A percentile compares a stretch with the other conserved stretches of the same genome.
Conservation (phyloP, 2,888 invertebrate genomes). For the Drosophila cognata region DNA sequence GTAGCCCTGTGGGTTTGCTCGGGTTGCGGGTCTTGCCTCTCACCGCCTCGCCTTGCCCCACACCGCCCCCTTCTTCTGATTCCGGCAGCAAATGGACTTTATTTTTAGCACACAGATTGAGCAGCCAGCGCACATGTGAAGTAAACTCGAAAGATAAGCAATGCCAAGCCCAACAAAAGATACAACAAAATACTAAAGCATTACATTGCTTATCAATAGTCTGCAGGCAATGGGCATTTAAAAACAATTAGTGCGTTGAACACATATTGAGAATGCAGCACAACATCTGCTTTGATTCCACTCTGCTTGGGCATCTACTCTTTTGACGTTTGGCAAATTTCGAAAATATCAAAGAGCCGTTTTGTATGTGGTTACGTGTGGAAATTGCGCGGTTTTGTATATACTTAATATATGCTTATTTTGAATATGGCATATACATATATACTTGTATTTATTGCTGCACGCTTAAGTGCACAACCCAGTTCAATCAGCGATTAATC, state of each 20-base stretch:
- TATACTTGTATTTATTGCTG: conserved; percentile 5
- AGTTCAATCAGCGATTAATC: conserved; percentile 45
- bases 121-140: conserved; percentile 56
- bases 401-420: neutral
- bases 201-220: conserved; percentile 39
- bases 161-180: conserved; percentile 53
- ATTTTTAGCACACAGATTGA: conserved; percentile 32
- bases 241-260: neutral
- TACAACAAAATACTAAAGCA: conserved; percentile 12
- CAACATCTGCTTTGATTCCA: conserved; percentile 3
- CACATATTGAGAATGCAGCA: neutral
- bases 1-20: conserved; percentile 10
- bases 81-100: conserved; percentile 27
- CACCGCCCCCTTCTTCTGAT: neutral
- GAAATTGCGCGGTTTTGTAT: neutral
- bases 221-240: conserved; percentile 16
- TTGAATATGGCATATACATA: neutral
- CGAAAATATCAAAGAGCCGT: neutral
- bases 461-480: conserved; percentile 36
- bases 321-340: neutral
- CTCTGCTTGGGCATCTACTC: neutral
- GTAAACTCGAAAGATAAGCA: conserved; percentile 57
- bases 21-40: conserved; percentile 6
- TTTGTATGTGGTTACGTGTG: neutral
- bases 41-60: neutral